A percentile compares a stretch with the other conserved stretches of the same genome.
Evolutionary conservation across 2,797 vertebrate genomes (phyloP).

Genomic region (Amniataba percoides): DNA sequence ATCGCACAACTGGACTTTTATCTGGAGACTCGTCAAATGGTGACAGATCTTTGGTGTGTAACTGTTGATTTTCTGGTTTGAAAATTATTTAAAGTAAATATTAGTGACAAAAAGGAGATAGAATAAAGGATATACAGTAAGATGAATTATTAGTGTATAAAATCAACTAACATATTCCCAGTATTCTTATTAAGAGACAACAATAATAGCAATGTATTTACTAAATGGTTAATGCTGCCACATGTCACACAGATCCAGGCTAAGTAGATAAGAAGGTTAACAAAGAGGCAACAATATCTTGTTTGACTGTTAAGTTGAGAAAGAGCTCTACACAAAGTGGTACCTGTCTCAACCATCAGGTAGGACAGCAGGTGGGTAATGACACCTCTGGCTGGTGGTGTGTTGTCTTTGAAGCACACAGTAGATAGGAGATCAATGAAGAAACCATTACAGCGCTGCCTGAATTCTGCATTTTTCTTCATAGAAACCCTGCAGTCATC

Average conservation of each 20-base stretch:
- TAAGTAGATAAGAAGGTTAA: background rate
- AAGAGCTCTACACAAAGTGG: background rate
- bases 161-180: background rate
- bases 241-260: background rate
- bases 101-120: background rate
- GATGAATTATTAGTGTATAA: background rate
- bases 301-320: no score
- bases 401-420: constrained; percentile 88
- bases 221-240: background rate
- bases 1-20: constrained; percentile 87
- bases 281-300: background rate
- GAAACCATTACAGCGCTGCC: constrained; percentile 84
- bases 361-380: constrained; percentile 53
- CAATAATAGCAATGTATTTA: background rate
- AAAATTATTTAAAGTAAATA: background rate
- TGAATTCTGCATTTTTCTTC: constrained; percentile 44
- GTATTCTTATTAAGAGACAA: background rate
- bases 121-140: background rate
- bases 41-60: constrained; percentile 57
- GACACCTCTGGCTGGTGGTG: constrained; percentile 51
- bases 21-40: constrained; percentile 87
- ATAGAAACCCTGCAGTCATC: constrained; percentile 29
- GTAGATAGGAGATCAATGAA: constrained; percentile 87
- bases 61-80: constrained; percentile 26
- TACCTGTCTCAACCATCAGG: constrained; percentile 61